These are phyloP conservation scores for Aleadryas rufinucha DNA, from an alignment of 2,113 vertebrate genomes.

Conservation along the genomic window DNA sequence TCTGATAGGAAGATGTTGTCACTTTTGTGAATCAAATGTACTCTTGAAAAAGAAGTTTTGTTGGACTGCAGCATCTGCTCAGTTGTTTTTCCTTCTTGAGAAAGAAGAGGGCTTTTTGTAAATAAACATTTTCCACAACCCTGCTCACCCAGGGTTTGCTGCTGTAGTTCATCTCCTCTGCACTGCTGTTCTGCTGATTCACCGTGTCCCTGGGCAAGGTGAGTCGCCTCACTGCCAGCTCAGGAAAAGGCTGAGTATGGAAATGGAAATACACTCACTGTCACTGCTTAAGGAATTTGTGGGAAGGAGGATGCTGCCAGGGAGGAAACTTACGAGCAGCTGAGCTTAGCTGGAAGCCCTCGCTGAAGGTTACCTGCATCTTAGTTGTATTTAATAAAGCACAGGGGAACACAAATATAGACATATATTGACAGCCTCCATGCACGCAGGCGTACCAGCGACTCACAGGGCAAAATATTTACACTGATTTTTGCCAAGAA, in stretches of 20 bases:
- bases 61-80: not conserved
- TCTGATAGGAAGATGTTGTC: not conserved
- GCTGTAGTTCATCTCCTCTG: not conserved
- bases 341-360: not conserved
- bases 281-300: not conserved
- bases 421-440: not conserved
- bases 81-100: not conserved
- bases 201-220: not conserved
- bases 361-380: not conserved
- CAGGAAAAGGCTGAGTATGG: not conserved
- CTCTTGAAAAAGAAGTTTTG: not conserved
- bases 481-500: not conserved
- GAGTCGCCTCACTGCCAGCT: not conserved
- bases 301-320: not conserved
- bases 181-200: not conserved
- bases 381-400: not conserved
- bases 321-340: not conserved
- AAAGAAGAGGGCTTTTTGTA: not conserved
- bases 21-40: not conserved
- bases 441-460: not conserved
- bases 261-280: not conserved
- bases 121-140: not conserved
- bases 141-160: not conserved
- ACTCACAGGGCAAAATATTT: not conserved
- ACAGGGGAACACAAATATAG: not conserved